Evolutionary conservation across 1,140 invertebrate species (phyloP).

Genomic region (Drosophila takahashii): DNA sequence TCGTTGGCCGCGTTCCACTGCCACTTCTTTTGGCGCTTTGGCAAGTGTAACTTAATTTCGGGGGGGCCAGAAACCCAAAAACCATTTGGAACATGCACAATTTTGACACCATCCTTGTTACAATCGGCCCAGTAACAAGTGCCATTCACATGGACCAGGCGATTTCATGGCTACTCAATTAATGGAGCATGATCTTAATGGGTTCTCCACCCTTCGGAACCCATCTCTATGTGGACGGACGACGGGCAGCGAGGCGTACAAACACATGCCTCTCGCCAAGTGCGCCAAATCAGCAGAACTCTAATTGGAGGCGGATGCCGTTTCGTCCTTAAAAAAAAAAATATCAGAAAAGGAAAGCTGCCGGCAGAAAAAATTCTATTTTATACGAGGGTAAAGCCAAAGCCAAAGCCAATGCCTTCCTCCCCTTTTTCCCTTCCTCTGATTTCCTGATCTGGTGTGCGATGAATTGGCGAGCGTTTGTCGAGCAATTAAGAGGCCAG

Average conservation of each 20-base stretch:
- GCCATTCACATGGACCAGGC: slow-evolving; percentile 55
- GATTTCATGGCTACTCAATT: slow-evolving; percentile 81
- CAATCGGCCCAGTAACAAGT: slow-evolving; percentile 60
- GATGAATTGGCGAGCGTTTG: slow-evolving; percentile 43
- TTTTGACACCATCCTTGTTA: slow-evolving; percentile 61
- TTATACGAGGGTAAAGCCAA: slow-evolving; percentile 28
- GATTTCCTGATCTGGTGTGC: slow-evolving; percentile 27
- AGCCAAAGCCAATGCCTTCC: slow-evolving; percentile 1
- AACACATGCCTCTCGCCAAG: slow-evolving; percentile 69
- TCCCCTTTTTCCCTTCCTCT: neutral
- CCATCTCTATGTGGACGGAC: slow-evolving; percentile 4
- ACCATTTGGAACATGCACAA: slow-evolving; percentile 75
- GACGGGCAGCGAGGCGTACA: slow-evolving; percentile 42
- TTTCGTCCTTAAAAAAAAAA: slow-evolving; percentile 12
- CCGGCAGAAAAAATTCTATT: slow-evolving; percentile 34
- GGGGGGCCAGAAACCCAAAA: slow-evolving; percentile 48
- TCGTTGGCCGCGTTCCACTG: neutral
- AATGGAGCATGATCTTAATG: slow-evolving; percentile 83
- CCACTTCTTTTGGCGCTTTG: slow-evolving; percentile 64
- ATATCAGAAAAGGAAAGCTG: slow-evolving; percentile 7
- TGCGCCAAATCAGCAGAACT: slow-evolving; percentile 80
- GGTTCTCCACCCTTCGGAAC: slow-evolving; percentile 33
- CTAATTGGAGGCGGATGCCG: slow-evolving; percentile 70
- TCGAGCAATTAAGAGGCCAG: slow-evolving; percentile 51
- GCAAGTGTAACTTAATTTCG: slow-evolving; percentile 80